A percentile compares a stretch with the other conserved stretches of the same genome.
Evolutionary conservation across 1,140 invertebrate species (phyloP).

Genomic region (Anoplolepis gracilipes): DNA sequence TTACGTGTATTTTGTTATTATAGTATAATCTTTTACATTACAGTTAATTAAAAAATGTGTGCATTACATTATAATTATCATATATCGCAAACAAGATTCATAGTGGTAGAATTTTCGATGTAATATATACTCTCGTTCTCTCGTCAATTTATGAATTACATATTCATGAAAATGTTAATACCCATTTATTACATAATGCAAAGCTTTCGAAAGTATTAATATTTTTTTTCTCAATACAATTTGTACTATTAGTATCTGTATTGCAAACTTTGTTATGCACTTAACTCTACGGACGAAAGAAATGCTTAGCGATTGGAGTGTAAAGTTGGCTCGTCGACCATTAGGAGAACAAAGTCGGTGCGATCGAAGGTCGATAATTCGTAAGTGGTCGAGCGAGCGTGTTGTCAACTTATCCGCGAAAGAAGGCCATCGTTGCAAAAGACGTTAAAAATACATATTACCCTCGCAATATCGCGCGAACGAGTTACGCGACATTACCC

Average conservation of each 20-base stretch:
- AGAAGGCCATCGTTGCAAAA: slow-evolving; percentile 5
- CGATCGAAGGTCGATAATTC: not conserved
- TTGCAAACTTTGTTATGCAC: not conserved
- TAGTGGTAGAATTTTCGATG: not conserved
- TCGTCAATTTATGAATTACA: not conserved
- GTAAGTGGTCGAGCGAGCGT: slow-evolving; percentile 4
- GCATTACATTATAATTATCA: slow-evolving; percentile 7
- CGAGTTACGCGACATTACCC: slow-evolving; percentile 59
- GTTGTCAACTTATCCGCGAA: not conserved
- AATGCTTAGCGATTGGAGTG: not conserved
- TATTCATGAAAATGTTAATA: slow-evolving; percentile 39
- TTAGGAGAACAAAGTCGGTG: too few species aligned
- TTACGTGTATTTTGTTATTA: not conserved
- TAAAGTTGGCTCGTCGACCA: too few species aligned
- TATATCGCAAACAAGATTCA: not conserved
- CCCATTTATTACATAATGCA: not conserved
- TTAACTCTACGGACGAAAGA: not conserved
- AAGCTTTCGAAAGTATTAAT: not conserved
- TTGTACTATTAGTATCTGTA: not conserved
- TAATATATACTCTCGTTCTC: not conserved
- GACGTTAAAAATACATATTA: slow-evolving; percentile 41
- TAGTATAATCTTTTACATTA: not conserved
- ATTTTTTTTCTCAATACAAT: not conserved
- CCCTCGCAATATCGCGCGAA: slow-evolving; percentile 37
- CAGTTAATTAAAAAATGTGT: slow-evolving; percentile 26